These are phyloP conservation scores for Luscinia megarhynchos DNA, from an alignment of 2,797 vertebrate genomes.

Conservation along the genomic window DNA sequence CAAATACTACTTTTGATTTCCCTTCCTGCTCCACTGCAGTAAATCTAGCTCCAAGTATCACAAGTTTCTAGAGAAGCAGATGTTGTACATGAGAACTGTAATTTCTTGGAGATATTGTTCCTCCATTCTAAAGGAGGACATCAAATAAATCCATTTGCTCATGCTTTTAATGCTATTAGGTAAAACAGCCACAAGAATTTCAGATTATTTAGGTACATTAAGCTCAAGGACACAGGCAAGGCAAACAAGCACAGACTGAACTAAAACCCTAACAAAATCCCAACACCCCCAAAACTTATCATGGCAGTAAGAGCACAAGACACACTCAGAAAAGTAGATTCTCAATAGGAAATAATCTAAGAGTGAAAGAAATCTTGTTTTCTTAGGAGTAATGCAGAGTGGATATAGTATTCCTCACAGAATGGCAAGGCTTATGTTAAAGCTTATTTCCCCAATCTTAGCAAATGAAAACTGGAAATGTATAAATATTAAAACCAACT, in stretches of 20 bases:
- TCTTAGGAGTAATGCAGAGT: background rate
- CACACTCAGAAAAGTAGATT: background rate
- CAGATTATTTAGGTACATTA: background rate
- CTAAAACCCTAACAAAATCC: background rate
- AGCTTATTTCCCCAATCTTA: background rate
- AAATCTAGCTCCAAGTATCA: background rate
- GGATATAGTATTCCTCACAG: background rate
- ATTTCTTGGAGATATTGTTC: background rate
- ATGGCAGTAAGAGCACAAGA: background rate
- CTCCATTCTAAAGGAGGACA: background rate
- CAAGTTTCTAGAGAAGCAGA: conserved; percentile 4
- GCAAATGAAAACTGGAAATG: background rate
- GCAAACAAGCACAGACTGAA: background rate
- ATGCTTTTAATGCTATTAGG: conserved; percentile 4
- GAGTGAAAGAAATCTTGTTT: background rate
- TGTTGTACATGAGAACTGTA: background rate
- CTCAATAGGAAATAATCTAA: background rate
- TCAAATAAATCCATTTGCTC: background rate
- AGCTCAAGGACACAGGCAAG: background rate
- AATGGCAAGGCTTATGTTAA: background rate
- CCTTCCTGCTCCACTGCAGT: background rate
- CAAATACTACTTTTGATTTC: background rate
- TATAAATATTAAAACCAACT: background rate
- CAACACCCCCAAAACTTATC: background rate
- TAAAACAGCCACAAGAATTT: background rate